Evolutionary conservation across 2,113 vertebrate genomes (phyloP).

Genomic region (Maccullochella peelii): DNA sequence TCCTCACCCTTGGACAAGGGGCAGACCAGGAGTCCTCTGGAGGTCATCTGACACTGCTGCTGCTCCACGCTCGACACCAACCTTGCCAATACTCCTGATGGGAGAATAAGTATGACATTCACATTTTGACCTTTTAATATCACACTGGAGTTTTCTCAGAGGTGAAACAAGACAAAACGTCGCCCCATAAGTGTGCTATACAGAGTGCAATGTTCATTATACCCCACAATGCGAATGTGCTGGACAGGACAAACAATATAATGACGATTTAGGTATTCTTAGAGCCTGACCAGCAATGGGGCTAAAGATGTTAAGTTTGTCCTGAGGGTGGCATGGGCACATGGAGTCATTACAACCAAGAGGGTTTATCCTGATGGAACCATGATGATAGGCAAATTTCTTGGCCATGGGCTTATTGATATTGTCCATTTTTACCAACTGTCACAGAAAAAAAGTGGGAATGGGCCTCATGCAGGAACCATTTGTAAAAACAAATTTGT

Average conservation of each 20-base stretch:
- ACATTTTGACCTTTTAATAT: neutral
- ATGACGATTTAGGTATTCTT: neutral
- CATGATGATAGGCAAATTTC: neutral
- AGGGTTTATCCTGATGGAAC: neutral
- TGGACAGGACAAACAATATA: neutral
- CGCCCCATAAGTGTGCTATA: neutral
- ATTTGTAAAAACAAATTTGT: neutral
- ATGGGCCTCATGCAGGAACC: neutral
- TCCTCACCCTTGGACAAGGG: constrained; percentile 66
- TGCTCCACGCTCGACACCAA: constrained; percentile 85
- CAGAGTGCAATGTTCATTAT: neutral
- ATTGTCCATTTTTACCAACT: too few relatives aligned
- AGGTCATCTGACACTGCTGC: constrained; percentile 84
- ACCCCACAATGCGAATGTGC: neutral
- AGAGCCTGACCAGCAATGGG: too few relatives aligned
- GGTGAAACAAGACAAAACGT: neutral
- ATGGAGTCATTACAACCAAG: neutral
- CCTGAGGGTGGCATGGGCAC: neutral
- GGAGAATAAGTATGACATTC: neutral
- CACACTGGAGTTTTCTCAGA: neutral
- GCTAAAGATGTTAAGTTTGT: neutral
- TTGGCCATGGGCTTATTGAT: neutral
- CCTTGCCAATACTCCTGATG: constrained; percentile 83
- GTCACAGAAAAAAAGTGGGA: neutral
- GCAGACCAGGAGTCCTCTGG: constrained; percentile 81